Base-by-base conservation (phyloP, 2,888 invertebrate genomes). In the Salticus scenicus region DNA sequence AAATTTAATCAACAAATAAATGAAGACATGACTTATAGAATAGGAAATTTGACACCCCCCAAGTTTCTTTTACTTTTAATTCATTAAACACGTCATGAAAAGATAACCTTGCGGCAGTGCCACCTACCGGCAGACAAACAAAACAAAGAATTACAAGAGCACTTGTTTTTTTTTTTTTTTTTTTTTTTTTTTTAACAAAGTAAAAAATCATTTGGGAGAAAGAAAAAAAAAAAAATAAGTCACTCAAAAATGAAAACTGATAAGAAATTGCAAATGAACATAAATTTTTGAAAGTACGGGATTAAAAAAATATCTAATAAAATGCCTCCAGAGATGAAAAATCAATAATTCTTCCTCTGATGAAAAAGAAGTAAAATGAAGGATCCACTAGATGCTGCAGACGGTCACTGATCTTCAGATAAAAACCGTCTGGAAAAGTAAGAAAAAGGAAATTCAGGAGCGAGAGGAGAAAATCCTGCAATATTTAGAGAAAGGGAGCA, bases 391-490 rank as follows among this genome's bases (percentile, higher is more conserved):
- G 73, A 41, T 42, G 69, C 20, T 28, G 63, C 83, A 77, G 83
- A 77, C 83, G 83, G 83, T 83, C 83, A 83, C 67, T 83, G 83
- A 83, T 83, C 83, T 77, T 72, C 33, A 64, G 67, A 72, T 67
- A 72, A 83, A 72, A 83, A 47, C 47, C n/a, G 83, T 77, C 83
- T 83, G 64, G 64, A 66, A 42, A 63, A 31, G n/a, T n/a, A 66
- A 20, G n/a, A 66, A 66, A 66, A 31, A 66, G 31, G 30, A 37
- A 5, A 24, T 57, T 57, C 57, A 5, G 57, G 57, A 24, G 57
- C 17, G 20, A 7, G n/a, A 30, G n/a, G 30, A 5, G 30, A 30
- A 51, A 66, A 66, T 30, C 31, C 66, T 17, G 66, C 4, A 66
- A 66, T 30, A n/a, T 66, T 66, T n/a, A 17, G n/a, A n/a, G n/a